A percentile compares a stretch with the other conserved stretches of the same genome.
Evolutionary conservation across 1,140 invertebrate species (phyloP).

Genomic region (Bombus soroeensis): DNA sequence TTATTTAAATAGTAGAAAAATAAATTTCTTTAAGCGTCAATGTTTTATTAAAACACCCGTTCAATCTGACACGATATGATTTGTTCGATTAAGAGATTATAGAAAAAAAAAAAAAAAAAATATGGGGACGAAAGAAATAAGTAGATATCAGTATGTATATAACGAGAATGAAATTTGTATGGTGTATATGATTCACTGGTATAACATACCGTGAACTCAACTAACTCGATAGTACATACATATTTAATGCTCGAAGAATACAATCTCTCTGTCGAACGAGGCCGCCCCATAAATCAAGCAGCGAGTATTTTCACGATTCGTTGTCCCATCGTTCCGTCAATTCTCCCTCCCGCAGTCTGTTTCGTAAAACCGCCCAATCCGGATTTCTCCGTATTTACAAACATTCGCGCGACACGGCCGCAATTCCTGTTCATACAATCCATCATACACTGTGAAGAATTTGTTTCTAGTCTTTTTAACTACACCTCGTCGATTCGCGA

Average conservation of each 20-base stretch:
- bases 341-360: constrained; percentile 5
- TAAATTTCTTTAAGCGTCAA: too few species aligned
- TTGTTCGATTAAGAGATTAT: too few species aligned
- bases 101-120: too few species aligned
- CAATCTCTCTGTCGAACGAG: constrained; percentile 25
- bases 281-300: constrained; percentile 16
- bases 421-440: constrained; percentile 21
- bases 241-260: constrained; percentile 6
- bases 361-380: constrained; percentile 30
- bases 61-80: too few species aligned
- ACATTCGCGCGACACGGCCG: not conserved
- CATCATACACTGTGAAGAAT: constrained; percentile 16
- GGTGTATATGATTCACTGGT: not conserved
- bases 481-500: not conserved
- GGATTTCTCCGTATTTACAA: constrained; percentile 18
- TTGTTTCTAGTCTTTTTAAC: constrained; percentile 22
- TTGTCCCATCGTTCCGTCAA: constrained; percentile 8
- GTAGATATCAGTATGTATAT: too few species aligned
- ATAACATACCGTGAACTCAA: not conserved
- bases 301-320: constrained; percentile 22
- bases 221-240: constrained; percentile 15
- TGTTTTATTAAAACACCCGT: too few species aligned
- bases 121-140: too few species aligned
- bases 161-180: not conserved
- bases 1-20: too few species aligned